Evolutionary conservation across 1,140 invertebrate genomes (phyloP).

Genomic region (Drosophila truncata): DNA sequence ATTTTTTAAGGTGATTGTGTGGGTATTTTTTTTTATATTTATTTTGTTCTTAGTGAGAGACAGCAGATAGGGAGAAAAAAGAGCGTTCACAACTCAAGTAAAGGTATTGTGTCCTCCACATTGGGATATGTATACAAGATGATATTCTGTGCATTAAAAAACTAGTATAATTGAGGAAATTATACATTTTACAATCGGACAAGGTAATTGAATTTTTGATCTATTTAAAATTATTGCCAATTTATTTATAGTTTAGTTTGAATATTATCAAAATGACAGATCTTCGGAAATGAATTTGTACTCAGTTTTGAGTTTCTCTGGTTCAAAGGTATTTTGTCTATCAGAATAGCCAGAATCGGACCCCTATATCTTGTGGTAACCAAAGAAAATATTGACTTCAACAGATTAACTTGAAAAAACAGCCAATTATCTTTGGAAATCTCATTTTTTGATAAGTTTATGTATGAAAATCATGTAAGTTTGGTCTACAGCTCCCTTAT

Average conservation of each 20-base stretch:
- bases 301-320: no score
- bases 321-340: no score
- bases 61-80: slow-evolving; percentile 61
- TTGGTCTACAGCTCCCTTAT: background rate
- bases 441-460: background rate
- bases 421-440: background rate
- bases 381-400: background rate
- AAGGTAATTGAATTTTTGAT: no score
- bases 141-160: background rate
- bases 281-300: background rate
- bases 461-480: background rate
- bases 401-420: background rate
- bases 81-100: slow-evolving; percentile 48
- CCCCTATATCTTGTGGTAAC: background rate
- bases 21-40: slow-evolving; percentile 36
- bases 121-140: background rate
- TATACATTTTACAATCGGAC: background rate
- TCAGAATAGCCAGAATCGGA: background rate
- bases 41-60: slow-evolving; percentile 35
- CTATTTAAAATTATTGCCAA: background rate
- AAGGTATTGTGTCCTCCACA: slow-evolving; percentile 1
- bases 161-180: background rate
- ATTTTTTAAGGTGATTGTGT: slow-evolving; percentile 58
- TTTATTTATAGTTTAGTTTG: background rate
- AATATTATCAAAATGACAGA: background rate